Evolutionary conservation across 1,140 invertebrate species (phyloP).

Genomic region (Saccostrea cuccullata): DNA sequence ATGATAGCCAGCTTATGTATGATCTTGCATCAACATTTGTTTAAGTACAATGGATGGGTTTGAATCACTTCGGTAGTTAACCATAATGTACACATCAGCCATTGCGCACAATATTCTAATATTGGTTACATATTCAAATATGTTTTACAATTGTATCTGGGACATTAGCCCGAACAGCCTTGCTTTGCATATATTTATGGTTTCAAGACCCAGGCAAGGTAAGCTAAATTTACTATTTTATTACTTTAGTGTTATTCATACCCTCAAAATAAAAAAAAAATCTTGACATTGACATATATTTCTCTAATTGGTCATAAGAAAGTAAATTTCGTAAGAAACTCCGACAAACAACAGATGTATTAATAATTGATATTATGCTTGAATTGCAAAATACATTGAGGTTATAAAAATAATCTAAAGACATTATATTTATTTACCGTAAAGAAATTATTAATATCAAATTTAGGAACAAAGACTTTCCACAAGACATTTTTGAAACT

Average conservation of each 20-base stretch:
- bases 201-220: not conserved
- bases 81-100: not conserved
- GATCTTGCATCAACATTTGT: conserved; percentile 39
- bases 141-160: conserved; percentile 23
- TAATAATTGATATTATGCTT: not conserved
- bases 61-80: not conserved
- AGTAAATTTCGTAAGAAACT: not conserved
- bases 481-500: no score
- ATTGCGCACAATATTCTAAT: conserved; percentile 28
- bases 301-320: not conserved
- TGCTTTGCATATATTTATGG: conserved; percentile 34
- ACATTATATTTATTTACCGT: no score
- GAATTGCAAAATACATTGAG: not conserved
- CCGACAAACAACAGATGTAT: not conserved
- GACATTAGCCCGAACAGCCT: conserved; percentile 4
- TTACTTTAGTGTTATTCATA: not conserved
- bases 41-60: conserved; percentile 34
- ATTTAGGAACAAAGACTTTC: no score
- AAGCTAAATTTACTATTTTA: not conserved
- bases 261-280: not conserved
- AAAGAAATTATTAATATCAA: no score
- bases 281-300: conserved; percentile 1
- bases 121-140: conserved; percentile 32
- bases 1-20: conserved; percentile 34
- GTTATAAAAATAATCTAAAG: no score